phyloP scores from a whole-genome alignment of 1,140 invertebrate species.

The Papilio glaucus region DNA sequence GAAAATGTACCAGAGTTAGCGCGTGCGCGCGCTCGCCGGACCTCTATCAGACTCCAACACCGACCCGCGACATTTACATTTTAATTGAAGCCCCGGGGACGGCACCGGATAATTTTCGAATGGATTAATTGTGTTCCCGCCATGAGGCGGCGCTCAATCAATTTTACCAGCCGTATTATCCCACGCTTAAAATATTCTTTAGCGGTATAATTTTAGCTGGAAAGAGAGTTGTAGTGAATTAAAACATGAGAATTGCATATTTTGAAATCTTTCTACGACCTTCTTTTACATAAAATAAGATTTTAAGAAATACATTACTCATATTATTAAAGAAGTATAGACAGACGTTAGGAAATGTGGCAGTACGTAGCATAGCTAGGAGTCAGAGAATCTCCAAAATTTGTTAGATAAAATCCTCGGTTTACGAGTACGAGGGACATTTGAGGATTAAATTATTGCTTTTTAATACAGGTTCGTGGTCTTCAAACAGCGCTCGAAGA shows the following conservation, averaged over 20 bases:
- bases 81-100: conserved; percentile 71
- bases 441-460: no score
- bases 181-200: conserved; percentile 38
- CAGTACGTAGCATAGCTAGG: no score
- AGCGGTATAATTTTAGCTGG: conserved; percentile 21
- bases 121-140: conserved; percentile 70
- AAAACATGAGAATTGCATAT: background rate
- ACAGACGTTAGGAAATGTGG: no score
- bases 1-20: no score
- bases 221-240: background rate
- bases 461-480: no score
- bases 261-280: background rate
- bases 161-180: conserved; percentile 42
- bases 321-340: no score
- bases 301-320: no score
- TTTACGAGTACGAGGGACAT: no score
- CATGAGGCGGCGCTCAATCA: conserved; percentile 41
- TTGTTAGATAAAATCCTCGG: no score
- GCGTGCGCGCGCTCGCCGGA: conserved; percentile 44
- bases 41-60: conserved; percentile 53
- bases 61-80: conserved; percentile 67
- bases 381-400: no score
- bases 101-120: conserved; percentile 74
- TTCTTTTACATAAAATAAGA: conserved; percentile 2
- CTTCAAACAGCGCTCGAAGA: no score